Evolutionary conservation across 2,797 vertebrate species (phyloP), one percentile per base, ranked within the genome.

Genomic region (Pyrrhura leucotis): DNA sequence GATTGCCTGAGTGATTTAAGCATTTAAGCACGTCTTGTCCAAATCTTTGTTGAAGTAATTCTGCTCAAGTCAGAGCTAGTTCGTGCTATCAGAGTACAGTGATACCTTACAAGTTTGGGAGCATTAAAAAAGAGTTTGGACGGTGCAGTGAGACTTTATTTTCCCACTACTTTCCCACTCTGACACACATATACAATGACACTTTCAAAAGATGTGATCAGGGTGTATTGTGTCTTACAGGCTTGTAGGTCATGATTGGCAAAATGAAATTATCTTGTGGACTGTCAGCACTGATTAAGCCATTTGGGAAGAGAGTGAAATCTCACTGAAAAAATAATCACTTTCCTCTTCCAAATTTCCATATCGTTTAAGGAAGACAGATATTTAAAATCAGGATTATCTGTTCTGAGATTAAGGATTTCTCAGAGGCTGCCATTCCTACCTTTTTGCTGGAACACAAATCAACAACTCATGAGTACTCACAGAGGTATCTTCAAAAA

Each of bases 81-180:
- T 59, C 54, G 21, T 50, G 29, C 31, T n/a, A 0, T 5, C 0
- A 0, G 45, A 29, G 4, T 16, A n/a, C 25, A 44, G 3, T 0
- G 0, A 21, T 37, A 6, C 1, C 14, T 9, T 6, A 28, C 0
- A 11, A 71, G 12, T 44, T 14, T 58, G 39, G 14, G 44, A 5
- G 2, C 3, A 35, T 17, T 35, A 22, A 17, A 20, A 65, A 50
- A 23, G n/a, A 26, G 35, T 48, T 45, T 65, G 53, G 40, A 79
- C 65, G 28, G 17, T 53, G 26, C 5, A 29, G 2, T 10, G 9
- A 45, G 44, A 7, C 2, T 50, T 68, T 58, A 7, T 39, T 4
- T 58, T 44, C 37, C 31, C 0, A 0, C 35, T 19, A 4, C 5
- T 26, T 67, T 76, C 45, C 15, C 35, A 22, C 22, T 61, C 42